A percentile compares a stretch with the other conserved stretches of the same genome.
These are phyloP conservation scores for Typhlomys cinereus DNA, from an alignment of 2,113 vertebrate genomes.

Conservation along the genomic window DNA sequence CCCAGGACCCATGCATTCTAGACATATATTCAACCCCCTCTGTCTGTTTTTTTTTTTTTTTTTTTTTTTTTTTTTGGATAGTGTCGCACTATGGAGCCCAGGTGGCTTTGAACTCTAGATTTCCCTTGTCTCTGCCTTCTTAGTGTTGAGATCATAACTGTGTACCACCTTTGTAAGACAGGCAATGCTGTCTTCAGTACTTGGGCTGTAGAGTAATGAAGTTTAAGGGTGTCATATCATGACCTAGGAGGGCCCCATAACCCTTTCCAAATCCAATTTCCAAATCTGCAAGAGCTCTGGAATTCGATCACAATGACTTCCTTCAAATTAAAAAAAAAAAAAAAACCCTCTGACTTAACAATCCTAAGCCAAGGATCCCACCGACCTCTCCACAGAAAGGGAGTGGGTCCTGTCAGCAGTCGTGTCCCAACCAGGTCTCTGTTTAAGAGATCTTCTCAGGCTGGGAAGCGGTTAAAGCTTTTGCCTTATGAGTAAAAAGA, in stretches of 20 bases:
- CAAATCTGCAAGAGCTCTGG: conserved; percentile 67
- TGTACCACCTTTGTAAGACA: background rate
- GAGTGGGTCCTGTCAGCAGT: background rate
- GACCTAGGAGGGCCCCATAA: background rate
- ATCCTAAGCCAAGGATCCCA: conserved; percentile 35
- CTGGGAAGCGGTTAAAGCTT: no score
- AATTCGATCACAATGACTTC: conserved; percentile 67
- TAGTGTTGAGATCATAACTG: background rate
- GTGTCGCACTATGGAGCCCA: background rate
- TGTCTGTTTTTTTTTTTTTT: background rate
- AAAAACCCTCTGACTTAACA: conserved; percentile 53
- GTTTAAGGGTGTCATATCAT: background rate
- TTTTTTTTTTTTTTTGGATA: background rate
- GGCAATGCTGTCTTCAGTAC: background rate
- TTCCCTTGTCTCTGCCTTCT: no score
- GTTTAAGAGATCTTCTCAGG: background rate
- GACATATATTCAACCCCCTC: no score
- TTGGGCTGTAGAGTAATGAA: background rate
- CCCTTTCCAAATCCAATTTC: conserved; percentile 34
- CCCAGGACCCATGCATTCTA: no score
- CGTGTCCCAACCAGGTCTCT: background rate
- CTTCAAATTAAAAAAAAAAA: conserved; percentile 56
- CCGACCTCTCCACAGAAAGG: conserved; percentile 34
- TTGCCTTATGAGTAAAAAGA: no score
- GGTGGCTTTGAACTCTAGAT: background rate